Evolutionary conservation across 2,113 vertebrate genomes (phyloP).

Genomic region (Petroica traversi): DNA sequence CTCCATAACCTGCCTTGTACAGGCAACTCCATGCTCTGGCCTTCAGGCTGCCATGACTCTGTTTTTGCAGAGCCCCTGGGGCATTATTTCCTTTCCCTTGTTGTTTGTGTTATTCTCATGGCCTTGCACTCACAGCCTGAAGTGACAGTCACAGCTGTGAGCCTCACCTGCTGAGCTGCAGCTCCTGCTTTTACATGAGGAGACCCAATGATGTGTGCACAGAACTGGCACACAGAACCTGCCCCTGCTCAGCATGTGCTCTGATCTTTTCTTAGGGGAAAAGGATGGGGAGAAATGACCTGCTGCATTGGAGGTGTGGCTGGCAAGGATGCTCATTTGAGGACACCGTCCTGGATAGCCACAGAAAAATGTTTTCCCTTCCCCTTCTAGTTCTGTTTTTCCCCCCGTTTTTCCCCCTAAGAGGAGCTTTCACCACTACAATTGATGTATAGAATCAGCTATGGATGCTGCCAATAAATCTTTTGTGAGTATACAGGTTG

Average conservation of each 20-base stretch:
- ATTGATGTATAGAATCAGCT: not conserved
- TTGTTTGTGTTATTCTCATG: not conserved
- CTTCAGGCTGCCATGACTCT: not conserved
- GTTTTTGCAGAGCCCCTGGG: not conserved
- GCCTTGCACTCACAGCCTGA: not conserved
- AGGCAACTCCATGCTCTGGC: not conserved
- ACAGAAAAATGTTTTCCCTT: not conserved
- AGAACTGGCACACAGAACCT: not conserved
- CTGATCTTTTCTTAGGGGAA: not conserved
- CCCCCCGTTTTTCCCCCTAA: rapidly evolving
- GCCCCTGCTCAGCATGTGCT: not conserved
- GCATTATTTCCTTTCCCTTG: not conserved
- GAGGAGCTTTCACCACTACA: not conserved
- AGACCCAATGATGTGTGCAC: not conserved
- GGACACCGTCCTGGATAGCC: not conserved
- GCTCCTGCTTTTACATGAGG: not conserved
- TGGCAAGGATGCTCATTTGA: not conserved
- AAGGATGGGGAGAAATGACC: not conserved
- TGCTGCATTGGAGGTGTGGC: not conserved
- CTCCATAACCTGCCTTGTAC: not conserved
- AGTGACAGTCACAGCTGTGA: not conserved
- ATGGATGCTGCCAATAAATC: not conserved
- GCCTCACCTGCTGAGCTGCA: not conserved
- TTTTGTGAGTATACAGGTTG: not conserved
- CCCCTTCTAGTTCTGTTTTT: not conserved